Evolutionary conservation across 2,888 invertebrate species (phyloP), one percentile per base, ranked within the genome.

Genomic region (Sarcophaga carnaria): DNA sequence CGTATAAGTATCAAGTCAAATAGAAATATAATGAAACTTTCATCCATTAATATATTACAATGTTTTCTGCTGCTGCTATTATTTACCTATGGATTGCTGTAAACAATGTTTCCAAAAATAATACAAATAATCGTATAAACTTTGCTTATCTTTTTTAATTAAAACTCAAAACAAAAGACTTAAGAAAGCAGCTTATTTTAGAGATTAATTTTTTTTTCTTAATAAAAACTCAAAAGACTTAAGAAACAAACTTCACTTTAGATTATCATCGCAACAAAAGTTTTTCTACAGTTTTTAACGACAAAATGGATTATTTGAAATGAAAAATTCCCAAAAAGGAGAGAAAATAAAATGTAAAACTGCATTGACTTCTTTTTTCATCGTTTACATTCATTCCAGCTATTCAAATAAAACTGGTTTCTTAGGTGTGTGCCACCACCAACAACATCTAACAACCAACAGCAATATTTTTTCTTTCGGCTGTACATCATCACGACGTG

Each of bases 321-420:
- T 47, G 10, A 75, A 69, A 69, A 67, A 20, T 45, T 47, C 25
- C 12, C n/a, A 69, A 70, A 49, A 76, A 70, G 8, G 8, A 37
- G 37, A 37, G 37, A 37, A 37, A 37, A 37, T 37, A 74, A 74
- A 75, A 69, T 14, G 12, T 54, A 54, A 54, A 54, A 54, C 54
- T 83, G 69, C 83, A 83, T 64, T 64, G 3, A 59, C 14, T 54
- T 49, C 2, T 70, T 54, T 37, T 72, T 60, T 63, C n/a, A 27
- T 77, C 63, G 22, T 20, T 37, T 11, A n/a, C 45, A 37, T 37
- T 37, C 20, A 22, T 67, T 67, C 45, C 17, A 67, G 37, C 11
- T 37, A 71, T 72, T 47, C 47, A 66, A 74, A 78, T 67, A 83
- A 83, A 84, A 84, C 83, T 79, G 83, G 83, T 84, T 84, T 83